Evolutionary conservation across 2,113 vertebrate species (phyloP), one percentile per base, ranked within the genome.

Genomic region (Nannobrachium achirus): DNA sequence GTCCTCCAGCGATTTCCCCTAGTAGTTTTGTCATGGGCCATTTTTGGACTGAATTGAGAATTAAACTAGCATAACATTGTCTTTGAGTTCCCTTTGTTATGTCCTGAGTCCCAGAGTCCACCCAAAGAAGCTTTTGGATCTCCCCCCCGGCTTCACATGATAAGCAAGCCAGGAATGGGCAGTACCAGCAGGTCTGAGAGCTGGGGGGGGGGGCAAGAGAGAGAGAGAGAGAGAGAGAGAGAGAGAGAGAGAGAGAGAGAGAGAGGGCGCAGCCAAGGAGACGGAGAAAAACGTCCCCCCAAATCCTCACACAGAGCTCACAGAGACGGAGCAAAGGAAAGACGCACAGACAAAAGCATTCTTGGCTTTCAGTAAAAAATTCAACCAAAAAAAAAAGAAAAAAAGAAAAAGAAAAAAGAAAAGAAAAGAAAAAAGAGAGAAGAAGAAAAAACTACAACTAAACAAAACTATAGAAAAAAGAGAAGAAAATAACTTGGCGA

Each of bases 261-360:
- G 71, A 73, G 61, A 38, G 62, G 48, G 58, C 53, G 87, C 87
- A 86, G 83, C 88, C 91, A 90, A 90, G 88, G 91, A 91, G 84
- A 90, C 86, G 45, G 62, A 64, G 75, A 90, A 87, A 85, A 79
- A 87, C 85, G 81, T 66, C 7, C 45, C 49, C 72, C 59, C 73
- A 87, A 86, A 87, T 78, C 79, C 79, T 61, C 71, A 38, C n/a
- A 48, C 25, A 48, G n/a, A 57, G 71, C 44, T 83, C 74, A n/a
- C n/a, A 64, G 73, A 70, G 61, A 56, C 57, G 66, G 73, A 69
- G 70, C 40, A 73, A 64, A 59, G 60, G 62, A 71, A 46, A 48
- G 48, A 61, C 42, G 44, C 59, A 33, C 71, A 58, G 61, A 92
- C 91, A 93, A 92, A 92, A 82, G 87, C 89, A 89, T 91, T 90